A percentile compares a stretch with the other conserved stretches of the same genome.
These are phyloP conservation scores for Neotoma lepida DNA, from an alignment of 2,113 vertebrate genomes.

Conservation along the genomic window DNA sequence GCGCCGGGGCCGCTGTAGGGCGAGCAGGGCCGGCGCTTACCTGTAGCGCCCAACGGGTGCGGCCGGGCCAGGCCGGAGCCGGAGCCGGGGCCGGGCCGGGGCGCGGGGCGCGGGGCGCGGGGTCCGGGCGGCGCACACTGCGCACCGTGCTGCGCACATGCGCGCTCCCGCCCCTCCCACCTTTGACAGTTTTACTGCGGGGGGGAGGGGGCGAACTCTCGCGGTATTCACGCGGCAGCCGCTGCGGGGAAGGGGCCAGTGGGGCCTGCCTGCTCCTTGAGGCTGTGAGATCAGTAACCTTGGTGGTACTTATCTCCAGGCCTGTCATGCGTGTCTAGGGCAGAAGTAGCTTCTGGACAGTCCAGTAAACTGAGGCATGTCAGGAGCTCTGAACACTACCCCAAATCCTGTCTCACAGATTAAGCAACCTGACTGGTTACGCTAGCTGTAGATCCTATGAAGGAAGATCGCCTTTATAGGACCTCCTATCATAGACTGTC, in stretches of 20 bases:
- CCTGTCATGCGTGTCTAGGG: background rate
- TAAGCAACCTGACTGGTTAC: background rate
- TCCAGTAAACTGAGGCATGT: constrained; percentile 62
- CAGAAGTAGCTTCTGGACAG: background rate
- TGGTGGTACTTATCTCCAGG: too few relatives aligned
- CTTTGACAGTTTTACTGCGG: constrained; percentile 91
- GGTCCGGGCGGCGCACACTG: constrained; percentile 73
- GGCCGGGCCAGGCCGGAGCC: constrained; percentile 64
- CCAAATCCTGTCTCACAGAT: background rate
- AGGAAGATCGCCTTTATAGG: background rate
- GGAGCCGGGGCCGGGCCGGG: constrained; percentile 2
- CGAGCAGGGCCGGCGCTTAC: constrained; percentile 60
- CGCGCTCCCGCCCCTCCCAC: constrained; percentile 86
- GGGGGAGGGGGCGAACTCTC: constrained; percentile 77
- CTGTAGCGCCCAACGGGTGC: constrained; percentile 70
- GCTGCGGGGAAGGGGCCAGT: constrained; percentile 26
- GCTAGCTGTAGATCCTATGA: background rate
- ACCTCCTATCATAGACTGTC: background rate
- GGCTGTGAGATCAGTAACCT: accelerated
- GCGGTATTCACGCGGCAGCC: constrained; percentile 68
- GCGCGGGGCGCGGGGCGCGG: constrained; percentile 68
- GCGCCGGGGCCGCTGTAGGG: background rate
- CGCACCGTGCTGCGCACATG: constrained; percentile 81
- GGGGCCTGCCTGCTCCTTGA: background rate
- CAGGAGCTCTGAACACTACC: background rate